Evolutionary conservation across 2,113 vertebrate species (phyloP).

Genomic region (Laticauda colubrina): DNA sequence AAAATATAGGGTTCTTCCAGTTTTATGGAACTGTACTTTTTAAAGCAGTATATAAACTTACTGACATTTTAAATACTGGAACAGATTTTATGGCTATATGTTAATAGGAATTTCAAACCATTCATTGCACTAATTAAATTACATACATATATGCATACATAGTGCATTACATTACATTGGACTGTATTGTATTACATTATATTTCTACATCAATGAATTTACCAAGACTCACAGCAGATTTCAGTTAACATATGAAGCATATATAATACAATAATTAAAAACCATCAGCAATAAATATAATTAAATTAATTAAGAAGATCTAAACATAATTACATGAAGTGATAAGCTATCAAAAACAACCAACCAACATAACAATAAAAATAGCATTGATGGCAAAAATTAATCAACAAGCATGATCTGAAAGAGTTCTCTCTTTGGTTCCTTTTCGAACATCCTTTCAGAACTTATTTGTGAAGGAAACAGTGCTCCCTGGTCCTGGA

Average conservation of each 20-base stretch:
- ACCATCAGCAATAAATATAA: not conserved
- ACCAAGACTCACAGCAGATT: not conserved
- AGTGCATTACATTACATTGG: not conserved
- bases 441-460: not conserved
- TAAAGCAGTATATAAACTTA: not conserved
- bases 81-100: not conserved
- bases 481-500: not conserved
- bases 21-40: rapidly evolving
- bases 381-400: not conserved
- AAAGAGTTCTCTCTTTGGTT: not conserved
- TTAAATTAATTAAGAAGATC: not conserved
- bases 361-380: not conserved
- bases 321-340: not conserved
- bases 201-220: not conserved
- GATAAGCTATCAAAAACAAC: not conserved
- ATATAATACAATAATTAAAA: not conserved
- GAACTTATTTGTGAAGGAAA: not conserved
- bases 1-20: not conserved
- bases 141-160: not conserved
- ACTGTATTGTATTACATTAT: not conserved
- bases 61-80: not conserved
- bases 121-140: not conserved
- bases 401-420: not conserved
- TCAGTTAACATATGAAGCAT: not conserved
- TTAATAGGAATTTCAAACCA: not conserved